A percentile compares a stretch with the other conserved stretches of the same genome.
Evolutionary conservation across 2,888 invertebrate genomes (phyloP).

Genomic region (Exephanes ischioxanthus): DNA sequence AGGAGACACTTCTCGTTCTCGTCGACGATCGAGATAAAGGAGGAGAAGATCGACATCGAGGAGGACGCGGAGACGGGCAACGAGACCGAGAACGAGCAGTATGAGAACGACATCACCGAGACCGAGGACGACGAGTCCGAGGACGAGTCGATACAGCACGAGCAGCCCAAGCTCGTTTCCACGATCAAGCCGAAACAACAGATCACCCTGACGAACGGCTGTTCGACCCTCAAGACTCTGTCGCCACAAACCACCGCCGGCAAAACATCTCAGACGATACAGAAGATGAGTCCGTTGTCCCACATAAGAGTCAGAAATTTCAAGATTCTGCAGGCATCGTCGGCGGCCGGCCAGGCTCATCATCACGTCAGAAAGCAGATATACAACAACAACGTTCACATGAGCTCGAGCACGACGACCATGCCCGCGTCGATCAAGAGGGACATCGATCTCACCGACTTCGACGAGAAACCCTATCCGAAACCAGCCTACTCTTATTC

Average conservation of each 20-base stretch:
- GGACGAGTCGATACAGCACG: slow-evolving; percentile 57
- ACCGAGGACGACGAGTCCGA: slow-evolving; percentile 85
- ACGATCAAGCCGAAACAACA: slow-evolving; percentile 72
- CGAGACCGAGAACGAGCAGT: slow-evolving; percentile 81
- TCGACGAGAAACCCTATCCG: slow-evolving; percentile 90
- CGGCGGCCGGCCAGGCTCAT: slow-evolving; percentile 73
- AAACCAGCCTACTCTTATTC: slow-evolving; percentile 99
- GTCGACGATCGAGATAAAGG: slow-evolving; percentile 73
- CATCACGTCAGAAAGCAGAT: slow-evolving; percentile 82
- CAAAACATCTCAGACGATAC: slow-evolving; percentile 69
- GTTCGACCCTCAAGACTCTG: slow-evolving; percentile 72
- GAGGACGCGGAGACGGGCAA: slow-evolving; percentile 79
- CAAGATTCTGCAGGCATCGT: slow-evolving; percentile 78
- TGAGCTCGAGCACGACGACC: slow-evolving; percentile 69
- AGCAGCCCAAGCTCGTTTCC: slow-evolving; percentile 55
- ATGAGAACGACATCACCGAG: slow-evolving; percentile 85
- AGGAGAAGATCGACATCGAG: slow-evolving; percentile 77
- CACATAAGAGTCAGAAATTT: slow-evolving; percentile 82
- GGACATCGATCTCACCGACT: slow-evolving; percentile 84
- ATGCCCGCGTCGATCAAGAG: slow-evolving; percentile 75
- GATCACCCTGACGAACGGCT: slow-evolving; percentile 68
- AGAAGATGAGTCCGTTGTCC: slow-evolving; percentile 76
- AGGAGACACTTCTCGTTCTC: slow-evolving; percentile 78
- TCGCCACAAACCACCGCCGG: slow-evolving; percentile 76
- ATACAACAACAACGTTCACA: slow-evolving; percentile 81